Base-by-base conservation (phyloP, 2,888 invertebrate genomes). In the Drosophila macrospina region DNA sequence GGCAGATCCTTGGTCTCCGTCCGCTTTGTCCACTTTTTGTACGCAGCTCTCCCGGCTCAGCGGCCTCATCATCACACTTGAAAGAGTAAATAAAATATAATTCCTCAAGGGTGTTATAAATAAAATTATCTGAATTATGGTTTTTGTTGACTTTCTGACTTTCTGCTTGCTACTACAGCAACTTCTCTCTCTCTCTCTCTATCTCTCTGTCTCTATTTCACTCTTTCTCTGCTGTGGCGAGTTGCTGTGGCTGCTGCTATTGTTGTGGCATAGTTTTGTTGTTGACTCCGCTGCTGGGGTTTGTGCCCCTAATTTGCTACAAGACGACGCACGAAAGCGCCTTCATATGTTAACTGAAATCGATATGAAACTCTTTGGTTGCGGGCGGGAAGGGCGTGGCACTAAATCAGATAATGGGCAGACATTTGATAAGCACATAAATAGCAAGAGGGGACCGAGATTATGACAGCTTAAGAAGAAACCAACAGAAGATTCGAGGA, bases 121-220 rank as follows among this genome's bases (percentile, higher is more conserved):
- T 90, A 90, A 90, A 89, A 90, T 90, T 90, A 90, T 88, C 81
- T 90, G 85, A 88, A 89, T 88, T 90, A 90, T 90, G 89, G 86
- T 87, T 87, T 84, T 79, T 83, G 88, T 89, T 90, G 86, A 90
- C 90, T 89, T 85, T 80, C 75, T 80, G 81, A 85, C 85, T 80
- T 71, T 75, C 28, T 13, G 15, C 20, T 20, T 20, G 20, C 20
- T 20, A 20, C 20, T 20, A n/a, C n/a, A 20, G 20, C 20, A 2
- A 20, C 20, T 8, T 28, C 28, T 6, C 36, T 1, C 15, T 7
- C 42, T 15, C 26, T 2, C n/a, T 3, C 37, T 24, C 30, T 34
- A 7, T 26, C 8, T 41, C 44, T 36, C 3, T 5, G 2, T 5
- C 24, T 26, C 30, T 16, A 4, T 26, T 24, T 16, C 32, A 28